Percentiles rank a stretch among this genome's conserved stretches.
Evolutionary conservation across 2,113 vertebrate genomes (phyloP).

Genomic region (Cricetomys ansorgei): DNA sequence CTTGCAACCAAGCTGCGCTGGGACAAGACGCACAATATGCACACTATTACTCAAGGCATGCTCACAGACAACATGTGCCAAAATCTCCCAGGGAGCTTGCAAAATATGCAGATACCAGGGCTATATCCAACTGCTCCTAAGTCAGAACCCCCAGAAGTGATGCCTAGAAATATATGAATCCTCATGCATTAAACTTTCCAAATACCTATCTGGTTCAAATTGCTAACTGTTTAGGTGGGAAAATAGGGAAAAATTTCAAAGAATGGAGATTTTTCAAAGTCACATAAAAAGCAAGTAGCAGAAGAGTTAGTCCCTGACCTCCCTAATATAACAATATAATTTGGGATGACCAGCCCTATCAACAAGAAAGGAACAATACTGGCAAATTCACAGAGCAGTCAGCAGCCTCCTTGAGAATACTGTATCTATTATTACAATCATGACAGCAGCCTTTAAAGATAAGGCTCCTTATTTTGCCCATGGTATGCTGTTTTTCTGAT

Average conservation of each 20-base stretch:
- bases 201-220: not conserved
- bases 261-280: not conserved
- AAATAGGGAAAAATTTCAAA: not conserved
- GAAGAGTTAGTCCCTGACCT: not conserved
- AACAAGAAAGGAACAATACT: not conserved
- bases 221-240: not conserved
- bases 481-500: constrained; percentile 20
- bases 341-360: not conserved
- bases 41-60: not conserved
- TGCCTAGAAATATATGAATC: not conserved
- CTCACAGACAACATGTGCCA: not conserved
- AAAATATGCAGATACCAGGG: not conserved
- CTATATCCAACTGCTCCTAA: not conserved
- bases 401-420: not conserved
- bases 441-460: not conserved
- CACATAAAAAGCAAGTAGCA: not conserved
- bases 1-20: not conserved
- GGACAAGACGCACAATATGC: not conserved
- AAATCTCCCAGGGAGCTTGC: not conserved
- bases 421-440: not conserved
- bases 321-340: not conserved
- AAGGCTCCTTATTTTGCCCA: not conserved
- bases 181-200: not conserved
- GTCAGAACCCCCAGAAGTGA: not conserved
- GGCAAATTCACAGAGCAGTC: not conserved